phyloP scores from a whole-genome alignment of 2,797 vertebrate species.

The Arnoldichthys spilopterus region DNA sequence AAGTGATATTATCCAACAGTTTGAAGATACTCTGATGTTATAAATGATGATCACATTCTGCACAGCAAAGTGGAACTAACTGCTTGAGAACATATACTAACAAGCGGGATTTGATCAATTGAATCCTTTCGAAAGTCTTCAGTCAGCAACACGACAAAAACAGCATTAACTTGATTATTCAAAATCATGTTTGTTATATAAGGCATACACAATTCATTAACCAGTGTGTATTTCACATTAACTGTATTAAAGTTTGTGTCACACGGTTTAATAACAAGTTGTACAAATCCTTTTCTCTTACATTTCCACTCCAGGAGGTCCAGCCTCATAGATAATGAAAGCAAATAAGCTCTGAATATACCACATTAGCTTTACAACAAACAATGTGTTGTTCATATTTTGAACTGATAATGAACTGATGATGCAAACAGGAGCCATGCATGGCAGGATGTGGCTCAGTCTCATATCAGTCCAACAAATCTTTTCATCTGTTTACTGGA shows the following conservation, averaged over 20 bases:
- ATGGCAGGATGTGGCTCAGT: not conserved
- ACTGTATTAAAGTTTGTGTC: not conserved
- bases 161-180: not conserved
- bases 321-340: not conserved
- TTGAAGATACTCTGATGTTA: constrained; percentile 4
- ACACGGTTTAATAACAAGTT: no score
- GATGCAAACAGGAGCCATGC: not conserved
- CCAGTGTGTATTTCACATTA: not conserved
- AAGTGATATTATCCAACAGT: not conserved
- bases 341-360: not conserved
- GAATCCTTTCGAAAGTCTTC: not conserved
- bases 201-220: not conserved
- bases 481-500: not conserved
- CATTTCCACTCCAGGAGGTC: not conserved
- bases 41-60: not conserved
- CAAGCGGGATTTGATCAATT: constrained; percentile 29
- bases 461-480: constrained; percentile 21
- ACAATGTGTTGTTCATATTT: no score
- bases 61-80: not conserved
- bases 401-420: not conserved
- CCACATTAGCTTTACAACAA: no score
- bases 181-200: not conserved
- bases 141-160: not conserved
- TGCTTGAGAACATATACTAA: not conserved
- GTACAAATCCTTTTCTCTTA: not conserved